Evolutionary conservation across 2,888 invertebrate genomes (phyloP).

Genomic region (Rhogogaster chlorosoma): DNA sequence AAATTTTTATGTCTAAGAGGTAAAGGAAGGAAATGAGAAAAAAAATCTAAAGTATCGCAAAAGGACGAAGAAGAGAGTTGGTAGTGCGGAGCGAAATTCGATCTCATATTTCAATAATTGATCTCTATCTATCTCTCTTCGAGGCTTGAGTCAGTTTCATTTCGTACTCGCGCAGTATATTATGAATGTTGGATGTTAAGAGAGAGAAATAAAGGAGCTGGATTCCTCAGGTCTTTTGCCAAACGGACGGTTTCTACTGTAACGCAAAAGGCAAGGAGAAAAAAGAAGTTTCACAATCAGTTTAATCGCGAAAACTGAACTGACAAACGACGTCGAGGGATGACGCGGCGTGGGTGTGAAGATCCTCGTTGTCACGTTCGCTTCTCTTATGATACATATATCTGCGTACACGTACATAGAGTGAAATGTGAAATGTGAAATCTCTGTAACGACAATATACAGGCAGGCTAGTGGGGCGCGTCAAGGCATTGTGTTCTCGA

Average conservation of each 20-base stretch:
- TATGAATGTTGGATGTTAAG: constrained; percentile 8
- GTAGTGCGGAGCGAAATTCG: neutral
- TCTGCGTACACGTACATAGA: neutral
- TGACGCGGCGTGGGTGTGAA: neutral
- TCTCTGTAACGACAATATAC: constrained; percentile 19
- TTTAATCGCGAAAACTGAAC: constrained; percentile 6
- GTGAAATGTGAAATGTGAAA: constrained; percentile 26
- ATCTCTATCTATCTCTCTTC: neutral
- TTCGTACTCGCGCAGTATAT: neutral
- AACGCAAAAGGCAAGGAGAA: neutral
- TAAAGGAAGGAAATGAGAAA: neutral
- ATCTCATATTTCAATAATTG: neutral
- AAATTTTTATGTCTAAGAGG: neutral
- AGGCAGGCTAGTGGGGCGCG: constrained; percentile 15
- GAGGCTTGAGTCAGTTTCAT: neutral
- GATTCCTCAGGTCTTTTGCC: neutral
- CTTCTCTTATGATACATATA: neutral
- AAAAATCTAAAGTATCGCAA: neutral
- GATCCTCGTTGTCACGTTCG: neutral
- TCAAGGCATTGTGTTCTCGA: constrained; percentile 37
- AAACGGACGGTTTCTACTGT: neutral
- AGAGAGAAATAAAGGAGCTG: neutral
- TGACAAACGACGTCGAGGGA: neutral
- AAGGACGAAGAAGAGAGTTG: neutral
- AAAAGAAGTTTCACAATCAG: neutral